Percentiles rank a stretch among this genome's conserved stretches.
These are phyloP conservation scores for Heterohyrax brucei DNA, from an alignment of 2,797 vertebrate species.

Conservation along the genomic window DNA sequence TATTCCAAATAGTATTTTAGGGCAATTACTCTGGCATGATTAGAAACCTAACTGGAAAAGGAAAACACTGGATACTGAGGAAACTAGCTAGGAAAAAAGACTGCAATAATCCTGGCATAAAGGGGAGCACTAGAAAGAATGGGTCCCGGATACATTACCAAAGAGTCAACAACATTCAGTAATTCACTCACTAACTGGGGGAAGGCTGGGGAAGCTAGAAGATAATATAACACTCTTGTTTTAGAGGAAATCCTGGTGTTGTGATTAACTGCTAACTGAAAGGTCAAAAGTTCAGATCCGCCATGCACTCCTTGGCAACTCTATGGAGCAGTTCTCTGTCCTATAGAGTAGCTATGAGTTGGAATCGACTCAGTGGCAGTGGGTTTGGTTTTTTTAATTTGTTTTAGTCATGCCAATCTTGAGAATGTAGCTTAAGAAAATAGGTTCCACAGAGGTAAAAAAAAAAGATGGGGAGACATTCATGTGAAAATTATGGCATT, in stretches of 20 bases:
- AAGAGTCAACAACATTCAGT: slow-evolving; percentile 17
- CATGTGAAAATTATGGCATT: neutral
- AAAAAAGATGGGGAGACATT: neutral
- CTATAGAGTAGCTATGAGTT: too few relatives aligned
- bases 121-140: neutral
- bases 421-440: slow-evolving; percentile 47
- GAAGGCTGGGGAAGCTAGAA: neutral
- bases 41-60: slow-evolving; percentile 31
- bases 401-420: slow-evolving; percentile 30
- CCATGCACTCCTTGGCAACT: too few relatives aligned
- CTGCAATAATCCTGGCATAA: neutral
- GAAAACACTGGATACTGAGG: neutral
- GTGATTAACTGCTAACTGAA: too few relatives aligned
- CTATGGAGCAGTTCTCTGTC: too few relatives aligned
- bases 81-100: slow-evolving; percentile 39
- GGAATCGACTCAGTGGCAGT: too few relatives aligned
- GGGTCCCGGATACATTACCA: neutral
- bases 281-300: too few relatives aligned
- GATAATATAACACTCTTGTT: neutral
- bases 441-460: neutral
- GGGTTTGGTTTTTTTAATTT: neutral
- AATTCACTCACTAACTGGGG: neutral
- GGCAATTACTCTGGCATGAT: slow-evolving; percentile 46
- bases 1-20: slow-evolving; percentile 58
- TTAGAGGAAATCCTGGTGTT: too few relatives aligned